Evolutionary conservation across 2,797 vertebrate species (phyloP), one percentile per base, ranked within the genome.

Genomic region (Pseudopleuronectes americanus): DNA sequence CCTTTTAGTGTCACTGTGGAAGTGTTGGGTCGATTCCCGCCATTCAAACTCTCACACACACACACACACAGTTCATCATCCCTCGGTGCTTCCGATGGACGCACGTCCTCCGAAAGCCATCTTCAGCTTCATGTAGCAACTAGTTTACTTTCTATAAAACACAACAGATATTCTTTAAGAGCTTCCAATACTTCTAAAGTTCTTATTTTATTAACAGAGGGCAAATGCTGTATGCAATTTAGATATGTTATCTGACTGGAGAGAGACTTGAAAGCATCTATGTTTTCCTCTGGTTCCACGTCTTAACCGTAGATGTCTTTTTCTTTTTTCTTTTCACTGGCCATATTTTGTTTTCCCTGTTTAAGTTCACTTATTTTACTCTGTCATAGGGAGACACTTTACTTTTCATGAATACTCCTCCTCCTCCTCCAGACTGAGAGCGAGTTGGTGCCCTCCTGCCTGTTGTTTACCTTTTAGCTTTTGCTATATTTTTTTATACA

Each of bases 401-500:
- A 3, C 13, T 41, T 41, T 10, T 68, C 49, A 28, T 78, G 81
- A 61, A 78, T 68, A 54, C 31, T 63, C 58, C 14, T 41, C 41
- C 12, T 41, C 41, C 12, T 43, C 10, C 17, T 45, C 66, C 47
- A 60, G 52, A 66, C 64, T 84, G 66, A 74, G 71, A 55, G 21
- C 68, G 41, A 74, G 74, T 80, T 57, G 62, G 60, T 79, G 80
- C 83, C 48, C 74, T 71, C 56, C 58, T 73, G 63, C 77, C 81
- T 81, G 78, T 81, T 81, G 77, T 87, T 88, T 91, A 88, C 87
- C 90, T 92, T 38, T 92, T 89, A 90, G 87, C 85, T 89, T 89
- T 87, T 92, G 89, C 92, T 90, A 83, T 92, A 88, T 92, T 90
- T 96, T 77, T 96, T 95, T 96, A 94, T 95, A 96, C 89, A 92